phyloP scores from a whole-genome alignment of 2,888 invertebrate species.

The Nemapogon koenigi region DNA sequence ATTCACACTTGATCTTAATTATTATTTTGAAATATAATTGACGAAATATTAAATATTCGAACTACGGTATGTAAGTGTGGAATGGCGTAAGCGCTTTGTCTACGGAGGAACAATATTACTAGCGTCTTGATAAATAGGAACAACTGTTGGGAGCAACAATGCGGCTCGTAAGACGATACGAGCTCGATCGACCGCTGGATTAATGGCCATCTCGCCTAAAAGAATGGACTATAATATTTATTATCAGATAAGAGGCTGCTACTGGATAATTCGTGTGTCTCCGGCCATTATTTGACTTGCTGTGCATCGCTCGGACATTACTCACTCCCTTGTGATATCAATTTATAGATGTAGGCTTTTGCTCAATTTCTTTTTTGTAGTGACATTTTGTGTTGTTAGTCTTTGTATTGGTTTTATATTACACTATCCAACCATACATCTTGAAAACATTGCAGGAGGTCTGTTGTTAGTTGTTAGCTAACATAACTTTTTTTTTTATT shows the following conservation, averaged over 20 bases:
- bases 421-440: too few relatives aligned
- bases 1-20: too few relatives aligned
- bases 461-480: background rate
- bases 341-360: constrained; percentile 38
- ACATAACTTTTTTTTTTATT: background rate
- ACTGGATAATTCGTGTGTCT: constrained; percentile 60
- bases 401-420: constrained; percentile 2
- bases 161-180: constrained; percentile 57
- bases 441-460: background rate
- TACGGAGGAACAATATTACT: constrained; percentile 51
- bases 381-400: constrained; percentile 6
- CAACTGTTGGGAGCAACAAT: constrained; percentile 56
- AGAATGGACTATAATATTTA: constrained; percentile 64
- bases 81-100: constrained; percentile 33
- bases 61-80: background rate
- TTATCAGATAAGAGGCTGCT: constrained; percentile 60
- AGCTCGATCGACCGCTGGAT: constrained; percentile 56
- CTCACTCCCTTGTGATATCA: constrained; percentile 49
- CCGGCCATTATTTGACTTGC: constrained; percentile 45
- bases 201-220: constrained; percentile 62
- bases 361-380: constrained; percentile 15
- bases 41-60: too few relatives aligned
- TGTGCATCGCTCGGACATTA: constrained; percentile 52
- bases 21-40: too few relatives aligned
- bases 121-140: constrained; percentile 61